A percentile compares a stretch with the other conserved stretches of the same genome.
phyloP scores from a whole-genome alignment of 1,140 invertebrate genomes.

The Drosophila nannoptera region DNA sequence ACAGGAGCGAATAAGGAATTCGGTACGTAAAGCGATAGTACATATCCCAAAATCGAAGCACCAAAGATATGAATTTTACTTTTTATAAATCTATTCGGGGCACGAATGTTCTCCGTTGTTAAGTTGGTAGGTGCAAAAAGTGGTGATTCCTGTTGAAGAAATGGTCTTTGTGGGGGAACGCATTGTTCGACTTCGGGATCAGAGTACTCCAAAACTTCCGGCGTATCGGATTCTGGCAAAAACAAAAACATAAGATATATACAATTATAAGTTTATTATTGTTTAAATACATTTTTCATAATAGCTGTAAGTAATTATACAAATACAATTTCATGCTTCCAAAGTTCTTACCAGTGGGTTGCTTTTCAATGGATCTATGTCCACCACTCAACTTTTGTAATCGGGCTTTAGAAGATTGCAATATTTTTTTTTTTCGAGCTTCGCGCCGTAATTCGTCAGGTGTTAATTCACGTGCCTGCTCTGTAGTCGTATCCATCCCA shows the following conservation, averaged over 20 bases:
- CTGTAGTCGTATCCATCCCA: constrained; percentile 8
- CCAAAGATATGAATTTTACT: constrained; percentile 26
- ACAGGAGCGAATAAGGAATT: constrained; percentile 22
- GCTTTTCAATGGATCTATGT: neutral
- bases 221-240: constrained; percentile 8
- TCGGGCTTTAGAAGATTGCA: constrained; percentile 44
- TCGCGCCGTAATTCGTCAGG: constrained; percentile 33
- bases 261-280: too few species aligned
- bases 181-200: constrained; percentile 45
- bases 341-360: constrained; percentile 2
- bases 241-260: too few species aligned
- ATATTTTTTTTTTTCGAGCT: constrained; percentile 46
- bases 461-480: constrained; percentile 1
- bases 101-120: neutral
- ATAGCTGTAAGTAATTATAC: neutral
- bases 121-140: constrained; percentile 6
- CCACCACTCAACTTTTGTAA: constrained; percentile 50
- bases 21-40: constrained; percentile 21
- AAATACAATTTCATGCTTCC: neutral
- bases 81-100: constrained; percentile 16
- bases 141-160: neutral
- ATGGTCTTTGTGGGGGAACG: constrained; percentile 3
- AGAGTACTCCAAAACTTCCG: constrained; percentile 26
- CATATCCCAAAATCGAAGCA: constrained; percentile 25
- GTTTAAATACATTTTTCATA: too few species aligned